Evolutionary conservation across 2,113 vertebrate genomes (phyloP).

Genomic region (Ornithorhynchus anatinus): DNA sequence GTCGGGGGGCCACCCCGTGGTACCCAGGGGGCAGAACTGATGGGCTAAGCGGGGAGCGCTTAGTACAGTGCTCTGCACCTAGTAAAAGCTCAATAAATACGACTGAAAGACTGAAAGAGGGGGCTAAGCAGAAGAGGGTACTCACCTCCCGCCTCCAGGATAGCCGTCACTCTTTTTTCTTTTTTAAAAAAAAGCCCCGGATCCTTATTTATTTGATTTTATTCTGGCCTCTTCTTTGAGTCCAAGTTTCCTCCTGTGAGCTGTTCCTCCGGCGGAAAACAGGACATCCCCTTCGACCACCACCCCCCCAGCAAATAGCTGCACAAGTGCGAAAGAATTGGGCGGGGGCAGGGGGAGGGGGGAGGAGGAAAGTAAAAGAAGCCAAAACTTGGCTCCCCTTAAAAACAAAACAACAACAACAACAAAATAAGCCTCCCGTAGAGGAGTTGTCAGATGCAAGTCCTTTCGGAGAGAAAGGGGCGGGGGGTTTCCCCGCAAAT

Average conservation of each 20-base stretch:
- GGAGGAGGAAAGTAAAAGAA: background rate
- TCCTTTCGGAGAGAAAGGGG: too few relatives aligned
- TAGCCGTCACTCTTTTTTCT: slow-evolving; percentile 32
- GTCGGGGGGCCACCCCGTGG: too few relatives aligned
- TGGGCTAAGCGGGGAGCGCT: too few relatives aligned
- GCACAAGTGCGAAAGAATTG: slow-evolving; percentile 31
- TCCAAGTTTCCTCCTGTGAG: slow-evolving; percentile 21
- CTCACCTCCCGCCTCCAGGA: slow-evolving; percentile 51
- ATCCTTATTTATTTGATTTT: slow-evolving; percentile 46
- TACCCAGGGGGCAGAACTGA: too few relatives aligned
- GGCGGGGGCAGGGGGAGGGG: slow-evolving; percentile 10
- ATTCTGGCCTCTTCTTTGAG: slow-evolving; percentile 24
- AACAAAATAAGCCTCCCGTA: too few relatives aligned
- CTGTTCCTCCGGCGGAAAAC: slow-evolving; percentile 32
- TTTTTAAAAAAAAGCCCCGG: too few relatives aligned
- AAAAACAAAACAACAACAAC: too few relatives aligned
- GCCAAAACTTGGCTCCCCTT: background rate
- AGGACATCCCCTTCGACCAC: slow-evolving; percentile 39
- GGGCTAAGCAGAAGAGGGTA: background rate
- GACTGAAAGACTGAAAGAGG: background rate
- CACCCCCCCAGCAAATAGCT: background rate
- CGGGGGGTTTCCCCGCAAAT: too few relatives aligned
- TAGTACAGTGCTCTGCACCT: too few relatives aligned
- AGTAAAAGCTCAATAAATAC: too few relatives aligned
- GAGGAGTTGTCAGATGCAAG: background rate